Evolutionary conservation across 2,888 invertebrate species (phyloP).

Genomic region (Listrodromus nycthemerus): DNA sequence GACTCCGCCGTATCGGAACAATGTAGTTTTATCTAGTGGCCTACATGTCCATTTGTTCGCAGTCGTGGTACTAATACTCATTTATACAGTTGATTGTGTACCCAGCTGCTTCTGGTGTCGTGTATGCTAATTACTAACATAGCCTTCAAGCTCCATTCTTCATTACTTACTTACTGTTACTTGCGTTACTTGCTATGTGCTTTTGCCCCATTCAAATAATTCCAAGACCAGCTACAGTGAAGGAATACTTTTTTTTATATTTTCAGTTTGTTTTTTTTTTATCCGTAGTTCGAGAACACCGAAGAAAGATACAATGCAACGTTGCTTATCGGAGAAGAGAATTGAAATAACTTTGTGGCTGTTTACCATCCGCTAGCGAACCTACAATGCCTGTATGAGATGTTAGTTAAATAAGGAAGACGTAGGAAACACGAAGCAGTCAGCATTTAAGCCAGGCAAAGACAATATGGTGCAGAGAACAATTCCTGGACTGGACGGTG

Average conservation of each 20-base stretch:
- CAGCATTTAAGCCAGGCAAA: neutral
- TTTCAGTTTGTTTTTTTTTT: no score
- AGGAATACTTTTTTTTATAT: no score
- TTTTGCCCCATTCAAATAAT: no score
- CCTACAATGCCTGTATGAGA: neutral
- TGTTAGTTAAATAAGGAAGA: conserved; percentile 13
- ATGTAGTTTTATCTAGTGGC: neutral
- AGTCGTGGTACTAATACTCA: neutral
- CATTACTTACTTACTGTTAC: rapidly evolving
- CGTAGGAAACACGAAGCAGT: neutral
- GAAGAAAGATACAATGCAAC: conserved; percentile 15
- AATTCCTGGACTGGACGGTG: conserved; percentile 3
- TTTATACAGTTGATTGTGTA: no score
- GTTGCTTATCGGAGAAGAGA: conserved; percentile 5
- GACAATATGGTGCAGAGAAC: neutral
- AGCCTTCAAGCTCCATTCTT: no score
- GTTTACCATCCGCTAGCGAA: neutral
- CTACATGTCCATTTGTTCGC: neutral
- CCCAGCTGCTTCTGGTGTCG: no score
- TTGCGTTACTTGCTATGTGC: no score
- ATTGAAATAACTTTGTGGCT: conserved; percentile 2
- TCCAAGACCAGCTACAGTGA: no score
- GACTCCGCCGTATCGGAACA: neutral
- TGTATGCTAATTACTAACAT: no score
- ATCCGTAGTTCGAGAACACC: neutral